Evolutionary conservation across 2,888 invertebrate genomes (phyloP).

Genomic region (Trissolcus brochymenae): DNA sequence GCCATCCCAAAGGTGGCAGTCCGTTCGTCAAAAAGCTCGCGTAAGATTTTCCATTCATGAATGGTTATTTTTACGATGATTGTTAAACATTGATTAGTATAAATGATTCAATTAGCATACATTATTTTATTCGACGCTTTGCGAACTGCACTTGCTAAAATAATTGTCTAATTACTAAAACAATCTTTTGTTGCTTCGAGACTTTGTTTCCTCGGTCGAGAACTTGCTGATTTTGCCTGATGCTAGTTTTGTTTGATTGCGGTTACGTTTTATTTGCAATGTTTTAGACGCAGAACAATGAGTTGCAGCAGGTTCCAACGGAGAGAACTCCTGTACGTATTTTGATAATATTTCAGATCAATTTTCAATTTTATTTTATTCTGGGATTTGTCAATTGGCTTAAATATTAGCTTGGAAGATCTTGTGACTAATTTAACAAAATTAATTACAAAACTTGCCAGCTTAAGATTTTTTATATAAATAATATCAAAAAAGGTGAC

Average conservation of each 20-base stretch:
- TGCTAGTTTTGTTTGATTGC: constrained; percentile 77
- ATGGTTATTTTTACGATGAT: background rate
- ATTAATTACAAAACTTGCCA: too few species aligned
- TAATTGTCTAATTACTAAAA: too few species aligned
- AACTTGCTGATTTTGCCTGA: constrained; percentile 4
- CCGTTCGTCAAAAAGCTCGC: constrained; percentile 74
- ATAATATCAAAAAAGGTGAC: too few species aligned
- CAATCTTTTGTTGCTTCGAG: background rate
- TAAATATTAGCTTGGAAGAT: background rate
- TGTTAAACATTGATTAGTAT: background rate
- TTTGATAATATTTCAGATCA: constrained; percentile 42
- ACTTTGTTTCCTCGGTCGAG: constrained; percentile 9
- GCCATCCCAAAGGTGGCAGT: constrained; percentile 75
- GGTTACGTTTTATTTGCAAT: constrained; percentile 72
- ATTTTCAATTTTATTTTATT: background rate
- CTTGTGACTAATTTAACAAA: too few species aligned
- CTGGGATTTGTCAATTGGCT: background rate
- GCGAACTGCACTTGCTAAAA: too few species aligned
- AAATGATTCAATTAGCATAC: background rate
- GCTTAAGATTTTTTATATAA: too few species aligned
- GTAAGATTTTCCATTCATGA: constrained; percentile 66
- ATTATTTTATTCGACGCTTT: too few species aligned
- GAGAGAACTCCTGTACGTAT: constrained; percentile 86
- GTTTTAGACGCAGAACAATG: constrained; percentile 72
- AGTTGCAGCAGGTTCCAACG: constrained; percentile 78